These are phyloP conservation scores for Malacoraja senta DNA, from an alignment of 2,797 vertebrate genomes.

Conservation along the genomic window DNA sequence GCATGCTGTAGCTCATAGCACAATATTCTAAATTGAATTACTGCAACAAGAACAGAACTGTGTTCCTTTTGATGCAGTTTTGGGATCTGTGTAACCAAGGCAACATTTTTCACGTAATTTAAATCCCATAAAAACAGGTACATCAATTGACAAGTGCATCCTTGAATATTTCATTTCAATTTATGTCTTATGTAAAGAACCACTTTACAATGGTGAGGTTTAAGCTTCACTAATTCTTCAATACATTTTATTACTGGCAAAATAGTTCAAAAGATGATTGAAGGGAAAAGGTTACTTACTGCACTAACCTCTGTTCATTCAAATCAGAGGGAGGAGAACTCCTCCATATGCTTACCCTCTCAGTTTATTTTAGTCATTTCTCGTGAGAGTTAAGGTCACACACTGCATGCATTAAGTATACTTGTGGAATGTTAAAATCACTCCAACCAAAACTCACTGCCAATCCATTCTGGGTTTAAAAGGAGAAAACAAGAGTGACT, in stretches of 20 bases:
- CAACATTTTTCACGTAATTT: slow-evolving; percentile 35
- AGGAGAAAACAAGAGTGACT: background rate
- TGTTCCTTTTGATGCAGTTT: background rate
- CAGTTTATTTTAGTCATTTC: slow-evolving; percentile 22
- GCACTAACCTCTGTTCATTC: slow-evolving; percentile 8
- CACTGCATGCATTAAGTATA: slow-evolving; percentile 17
- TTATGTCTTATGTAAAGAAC: background rate
- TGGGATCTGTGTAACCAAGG: slow-evolving; percentile 9
- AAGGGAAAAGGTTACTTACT: slow-evolving; percentile 12
- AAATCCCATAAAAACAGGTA: slow-evolving; percentile 1
- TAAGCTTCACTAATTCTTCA: background rate
- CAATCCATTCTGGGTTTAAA: background rate
- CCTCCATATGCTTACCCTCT: background rate
- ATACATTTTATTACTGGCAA: background rate
- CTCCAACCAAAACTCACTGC: background rate
- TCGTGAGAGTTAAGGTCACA: background rate
- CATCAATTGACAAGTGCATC: background rate
- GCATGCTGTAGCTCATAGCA: background rate
- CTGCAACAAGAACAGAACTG: background rate
- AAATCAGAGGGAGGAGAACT: slow-evolving; percentile 10
- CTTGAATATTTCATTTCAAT: slow-evolving; percentile 7
- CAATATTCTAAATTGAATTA: background rate
- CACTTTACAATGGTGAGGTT: background rate
- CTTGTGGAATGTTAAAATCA: slow-evolving; percentile 28
- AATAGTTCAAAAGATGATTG: slow-evolving; percentile 25